Evolutionary conservation across 2,797 vertebrate species (phyloP).

Genomic region (Falco novaeseelandiae): DNA sequence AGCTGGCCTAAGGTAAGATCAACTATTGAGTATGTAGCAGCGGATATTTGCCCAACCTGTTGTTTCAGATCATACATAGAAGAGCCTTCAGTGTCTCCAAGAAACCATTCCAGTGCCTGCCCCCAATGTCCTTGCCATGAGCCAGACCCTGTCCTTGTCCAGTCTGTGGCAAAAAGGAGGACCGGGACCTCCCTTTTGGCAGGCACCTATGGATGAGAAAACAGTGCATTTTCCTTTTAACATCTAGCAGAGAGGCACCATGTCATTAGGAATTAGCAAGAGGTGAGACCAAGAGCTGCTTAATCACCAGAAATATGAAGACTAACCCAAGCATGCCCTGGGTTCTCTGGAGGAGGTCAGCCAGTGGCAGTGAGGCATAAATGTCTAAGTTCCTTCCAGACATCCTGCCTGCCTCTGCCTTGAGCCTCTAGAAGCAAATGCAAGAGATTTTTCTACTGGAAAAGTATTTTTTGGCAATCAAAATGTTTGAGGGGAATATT

Average conservation of each 20-base stretch:
- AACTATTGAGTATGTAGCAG: background rate
- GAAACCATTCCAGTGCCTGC: background rate
- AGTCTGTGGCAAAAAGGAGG: background rate
- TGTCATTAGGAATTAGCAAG: background rate
- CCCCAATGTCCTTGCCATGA: background rate
- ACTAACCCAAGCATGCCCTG: background rate
- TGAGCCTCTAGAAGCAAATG: background rate
- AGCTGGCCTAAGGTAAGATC: constrained; percentile 52
- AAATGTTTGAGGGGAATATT: background rate
- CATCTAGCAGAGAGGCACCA: background rate
- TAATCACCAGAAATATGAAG: background rate
- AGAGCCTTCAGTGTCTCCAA: background rate
- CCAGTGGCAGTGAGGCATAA: background rate
- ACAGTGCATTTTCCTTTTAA: background rate
- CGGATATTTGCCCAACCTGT: background rate
- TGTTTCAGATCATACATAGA: background rate
- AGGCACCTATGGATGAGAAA: background rate
- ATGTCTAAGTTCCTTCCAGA: background rate
- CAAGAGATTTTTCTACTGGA: background rate
- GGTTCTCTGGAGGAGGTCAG: background rate
- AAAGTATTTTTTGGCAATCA: background rate
- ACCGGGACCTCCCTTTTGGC: background rate
- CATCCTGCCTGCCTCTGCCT: background rate
- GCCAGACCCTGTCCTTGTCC: background rate
- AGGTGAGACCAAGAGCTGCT: background rate